Conservation (phyloP, 2,888 invertebrate species). For the Alsophila aescularia region DNA sequence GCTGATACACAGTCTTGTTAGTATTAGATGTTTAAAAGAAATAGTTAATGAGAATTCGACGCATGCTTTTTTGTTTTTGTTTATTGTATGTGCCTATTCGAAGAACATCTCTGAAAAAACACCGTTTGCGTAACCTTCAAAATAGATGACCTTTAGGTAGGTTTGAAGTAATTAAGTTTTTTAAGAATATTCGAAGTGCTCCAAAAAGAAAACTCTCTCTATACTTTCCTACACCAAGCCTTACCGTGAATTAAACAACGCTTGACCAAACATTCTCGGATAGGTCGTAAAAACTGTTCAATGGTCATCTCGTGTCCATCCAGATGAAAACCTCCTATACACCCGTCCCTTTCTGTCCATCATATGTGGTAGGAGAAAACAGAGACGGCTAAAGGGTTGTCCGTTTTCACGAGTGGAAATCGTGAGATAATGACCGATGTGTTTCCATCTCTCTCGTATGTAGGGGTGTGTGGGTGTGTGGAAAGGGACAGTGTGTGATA, state of each 20-base stretch:
- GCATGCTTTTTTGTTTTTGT: too few relatives aligned
- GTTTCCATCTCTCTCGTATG: constrained; percentile 78
- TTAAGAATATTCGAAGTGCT: neutral
- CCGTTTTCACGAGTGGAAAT: constrained; percentile 76
- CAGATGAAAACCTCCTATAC: constrained; percentile 56
- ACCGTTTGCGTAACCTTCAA: too few relatives aligned
- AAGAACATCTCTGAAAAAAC: too few relatives aligned
- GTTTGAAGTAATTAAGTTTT: neutral
- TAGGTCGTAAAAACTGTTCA: constrained; percentile 64
- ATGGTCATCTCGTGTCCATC: constrained; percentile 75
- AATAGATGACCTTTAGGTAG: neutral
- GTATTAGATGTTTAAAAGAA: too few relatives aligned
- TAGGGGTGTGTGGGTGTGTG: constrained; percentile 70
- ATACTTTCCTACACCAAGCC: constrained; percentile 35
- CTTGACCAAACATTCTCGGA: constrained; percentile 67
- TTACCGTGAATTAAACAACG: constrained; percentile 41
- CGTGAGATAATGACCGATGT: constrained; percentile 66
- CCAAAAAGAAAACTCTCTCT: constrained; percentile 4
- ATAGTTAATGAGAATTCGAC: too few relatives aligned
- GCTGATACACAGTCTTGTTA: too few relatives aligned
- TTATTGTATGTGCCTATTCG: too few relatives aligned
- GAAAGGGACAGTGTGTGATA: constrained; percentile 69
- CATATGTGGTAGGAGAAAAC: constrained; percentile 61
- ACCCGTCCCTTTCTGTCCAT: constrained; percentile 64
- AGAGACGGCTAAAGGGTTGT: constrained; percentile 77